Conservation (phyloP, 2,888 invertebrate genomes). For the Drosophila seclusa region DNA sequence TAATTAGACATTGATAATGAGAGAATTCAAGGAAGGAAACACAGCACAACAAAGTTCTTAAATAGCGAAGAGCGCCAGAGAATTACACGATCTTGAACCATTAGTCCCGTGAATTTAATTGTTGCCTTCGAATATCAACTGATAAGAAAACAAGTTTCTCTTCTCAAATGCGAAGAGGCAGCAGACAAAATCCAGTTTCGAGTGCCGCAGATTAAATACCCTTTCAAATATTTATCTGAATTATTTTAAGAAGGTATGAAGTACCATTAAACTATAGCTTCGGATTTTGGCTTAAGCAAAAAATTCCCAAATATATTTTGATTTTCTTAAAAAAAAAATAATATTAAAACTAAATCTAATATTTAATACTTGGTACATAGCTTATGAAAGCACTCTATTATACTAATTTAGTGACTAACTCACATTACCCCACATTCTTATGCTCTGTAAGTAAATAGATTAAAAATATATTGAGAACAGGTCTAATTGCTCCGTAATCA, state of each 20-base stretch:
- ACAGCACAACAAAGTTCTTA: conserved; percentile 10
- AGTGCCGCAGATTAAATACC: neutral
- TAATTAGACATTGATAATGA: neutral
- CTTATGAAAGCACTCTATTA: neutral
- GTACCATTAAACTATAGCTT: no score
- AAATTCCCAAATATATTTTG: neutral
- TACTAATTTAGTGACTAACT: neutral
- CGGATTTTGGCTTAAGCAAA: neutral
- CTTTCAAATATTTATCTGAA: neutral
- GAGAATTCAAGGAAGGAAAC: neutral
- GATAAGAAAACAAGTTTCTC: conserved; percentile 47
- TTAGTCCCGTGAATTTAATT: conserved; percentile 16
- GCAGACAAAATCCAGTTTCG: neutral
- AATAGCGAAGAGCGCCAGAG: neutral
- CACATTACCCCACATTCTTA: neutral
- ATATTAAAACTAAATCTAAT: neutral
- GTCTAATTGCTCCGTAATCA: conserved; percentile 13
- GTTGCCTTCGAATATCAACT: conserved; percentile 18
- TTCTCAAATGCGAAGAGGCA: neutral
- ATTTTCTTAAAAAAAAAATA: neutral
- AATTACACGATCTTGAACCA: conserved; percentile 34
- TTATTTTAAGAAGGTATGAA: neutral
- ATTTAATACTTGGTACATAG: neutral
- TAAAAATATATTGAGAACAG: neutral
- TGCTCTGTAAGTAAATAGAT: neutral